These are phyloP conservation scores for Carduelis carduelis DNA, from an alignment of 2,797 vertebrate species.

Conservation along the genomic window DNA sequence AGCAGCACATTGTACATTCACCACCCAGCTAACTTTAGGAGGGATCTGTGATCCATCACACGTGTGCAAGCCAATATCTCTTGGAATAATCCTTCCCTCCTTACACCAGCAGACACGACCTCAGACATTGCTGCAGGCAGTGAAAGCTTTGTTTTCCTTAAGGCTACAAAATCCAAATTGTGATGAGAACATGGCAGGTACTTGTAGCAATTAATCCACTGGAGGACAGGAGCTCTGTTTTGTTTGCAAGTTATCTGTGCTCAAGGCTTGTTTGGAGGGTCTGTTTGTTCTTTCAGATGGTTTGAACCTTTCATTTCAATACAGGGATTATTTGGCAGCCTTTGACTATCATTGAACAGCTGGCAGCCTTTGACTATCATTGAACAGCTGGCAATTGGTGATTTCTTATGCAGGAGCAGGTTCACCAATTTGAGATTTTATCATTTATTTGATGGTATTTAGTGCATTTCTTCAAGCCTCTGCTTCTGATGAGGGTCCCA, in stretches of 20 bases:
- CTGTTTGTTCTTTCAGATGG: not conserved
- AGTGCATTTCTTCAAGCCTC: not conserved
- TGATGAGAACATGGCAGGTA: not conserved
- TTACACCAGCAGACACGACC: not conserved
- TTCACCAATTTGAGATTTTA: not conserved
- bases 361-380: not conserved
- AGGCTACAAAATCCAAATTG: not conserved
- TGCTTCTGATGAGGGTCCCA: not conserved
- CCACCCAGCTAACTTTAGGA: not conserved
- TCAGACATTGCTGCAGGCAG: not conserved
- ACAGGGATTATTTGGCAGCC: not conserved
- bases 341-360: not conserved
- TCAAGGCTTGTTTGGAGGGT: not conserved
- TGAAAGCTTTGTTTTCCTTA: slow-evolving; percentile 5
- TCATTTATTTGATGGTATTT: not conserved
- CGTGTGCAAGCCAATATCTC: not conserved
- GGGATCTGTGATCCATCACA: not conserved
- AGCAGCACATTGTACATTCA: not conserved
- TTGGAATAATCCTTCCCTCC: not conserved
- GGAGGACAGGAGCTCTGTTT: slow-evolving; percentile 2
- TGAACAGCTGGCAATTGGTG: not conserved
- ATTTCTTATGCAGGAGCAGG: not conserved
- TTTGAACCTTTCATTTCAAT: not conserved
- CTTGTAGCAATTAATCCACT: slow-evolving; percentile 17
- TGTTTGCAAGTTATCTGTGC: not conserved